Evolutionary conservation across 2,113 vertebrate species (phyloP), one percentile per base, ranked within the genome.

Genomic region (Ramphastos sulfuratus): DNA sequence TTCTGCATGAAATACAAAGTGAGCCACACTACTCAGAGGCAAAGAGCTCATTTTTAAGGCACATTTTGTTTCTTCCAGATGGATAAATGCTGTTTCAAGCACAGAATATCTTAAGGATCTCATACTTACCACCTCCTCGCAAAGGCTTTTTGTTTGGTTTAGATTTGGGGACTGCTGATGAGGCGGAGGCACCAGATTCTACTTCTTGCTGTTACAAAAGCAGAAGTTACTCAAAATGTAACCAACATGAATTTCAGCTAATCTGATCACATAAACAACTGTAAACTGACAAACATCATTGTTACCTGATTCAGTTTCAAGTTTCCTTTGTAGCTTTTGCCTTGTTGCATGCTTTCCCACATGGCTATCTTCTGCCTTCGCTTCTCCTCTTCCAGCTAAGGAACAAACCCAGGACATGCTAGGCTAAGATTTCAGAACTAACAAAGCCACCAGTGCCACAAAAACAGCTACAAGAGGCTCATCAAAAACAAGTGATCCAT

Each of bases 331-430:
- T 96, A 98, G 88, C 98, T 99, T 89, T 97, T 98, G 8, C 99
- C 98, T 86, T 98, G 97, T 46, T 98, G 97, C 98, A 99, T 98
- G 30, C 97, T 99, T n/a, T 99, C 98, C 98, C 98, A 99, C 75
- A 97, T 97, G 10, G 98, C 98, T 5, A 99, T 98, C 92, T 99
- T 99, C 97, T 98, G 98, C 69, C 90, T 97, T 91, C 98, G 97
- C 84, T 98, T 99, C 84, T 99, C 98, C 59, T 99, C 99, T 96
- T 99, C 99, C 54, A 98, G 96, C 99, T 99, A 74, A 48, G 55
- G 12, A 86, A 67, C 8, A 91, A 85, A 83, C 2, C 33, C 58
- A 87, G 59, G 33, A 70, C 0, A 77, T 0, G 25, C 20, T 28
- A 81, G 48, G 50, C 15, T 35, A 14, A 61, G 52, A 69, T 25